A percentile compares a stretch with the other conserved stretches of the same genome.
These are phyloP conservation scores for Myotis vivesi DNA, from an alignment of 2,797 vertebrate genomes.

Conservation along the genomic window DNA sequence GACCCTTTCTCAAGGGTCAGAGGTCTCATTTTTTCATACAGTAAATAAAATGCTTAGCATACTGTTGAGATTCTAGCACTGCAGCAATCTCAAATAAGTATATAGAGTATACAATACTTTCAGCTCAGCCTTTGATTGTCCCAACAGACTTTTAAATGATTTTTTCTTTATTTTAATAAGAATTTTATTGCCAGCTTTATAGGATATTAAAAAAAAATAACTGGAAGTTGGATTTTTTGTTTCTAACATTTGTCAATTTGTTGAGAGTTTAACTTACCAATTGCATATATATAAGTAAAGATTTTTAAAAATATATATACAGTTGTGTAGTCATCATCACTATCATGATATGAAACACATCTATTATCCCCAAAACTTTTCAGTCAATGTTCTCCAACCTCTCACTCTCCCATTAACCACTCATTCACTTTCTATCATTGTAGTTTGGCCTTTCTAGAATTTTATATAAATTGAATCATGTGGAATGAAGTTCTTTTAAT, in stretches of 20 bases:
- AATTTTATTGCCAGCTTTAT: neutral
- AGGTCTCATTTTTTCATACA: neutral
- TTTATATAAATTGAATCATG: neutral
- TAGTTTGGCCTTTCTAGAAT: neutral
- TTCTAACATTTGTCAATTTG: neutral
- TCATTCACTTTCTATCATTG: neutral
- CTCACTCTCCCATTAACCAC: neutral
- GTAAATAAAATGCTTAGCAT: neutral
- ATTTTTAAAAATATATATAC: neutral
- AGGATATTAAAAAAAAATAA: neutral
- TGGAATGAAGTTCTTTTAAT: neutral
- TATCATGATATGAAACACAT: neutral
- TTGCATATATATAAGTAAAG: neutral
- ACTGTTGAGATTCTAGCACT: neutral
- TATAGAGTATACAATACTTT: neutral
- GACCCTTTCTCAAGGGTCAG: neutral
- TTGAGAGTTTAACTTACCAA: neutral
- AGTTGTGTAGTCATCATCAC: neutral
- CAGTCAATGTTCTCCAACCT: neutral
- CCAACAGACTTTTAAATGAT: neutral
- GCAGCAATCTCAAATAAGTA: neutral
- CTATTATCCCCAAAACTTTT: neutral
- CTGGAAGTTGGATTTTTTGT: neutral
- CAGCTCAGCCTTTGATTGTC: neutral
- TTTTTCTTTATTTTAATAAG: neutral